A percentile compares a stretch with the other conserved stretches of the same genome.
Evolutionary conservation across 2,797 vertebrate species (phyloP).

Genomic region (Glyptemys insculpta): DNA sequence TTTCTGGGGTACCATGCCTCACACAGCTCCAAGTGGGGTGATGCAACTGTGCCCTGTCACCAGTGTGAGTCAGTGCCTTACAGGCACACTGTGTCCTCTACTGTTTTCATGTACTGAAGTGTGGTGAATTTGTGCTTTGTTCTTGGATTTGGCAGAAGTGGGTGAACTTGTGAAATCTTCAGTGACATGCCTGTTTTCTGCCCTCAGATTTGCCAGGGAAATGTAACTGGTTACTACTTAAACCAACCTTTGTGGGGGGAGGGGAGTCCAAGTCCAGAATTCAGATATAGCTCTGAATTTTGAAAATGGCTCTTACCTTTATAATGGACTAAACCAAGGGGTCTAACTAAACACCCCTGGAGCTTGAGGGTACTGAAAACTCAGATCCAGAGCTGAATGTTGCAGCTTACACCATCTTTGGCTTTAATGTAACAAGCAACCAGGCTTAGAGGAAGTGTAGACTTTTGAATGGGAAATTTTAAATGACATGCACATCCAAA

Average conservation of each 20-base stretch:
- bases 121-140: background rate
- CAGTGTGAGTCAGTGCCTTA: background rate
- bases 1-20: background rate
- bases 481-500: background rate
- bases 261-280: background rate
- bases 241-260: background rate
- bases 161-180: background rate
- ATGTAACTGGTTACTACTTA: background rate
- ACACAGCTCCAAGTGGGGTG: background rate
- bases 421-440: background rate
- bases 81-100: background rate
- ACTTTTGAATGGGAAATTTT: background rate
- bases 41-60: background rate
- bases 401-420: background rate
- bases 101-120: background rate
- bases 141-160: background rate
- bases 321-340: background rate
- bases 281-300: background rate
- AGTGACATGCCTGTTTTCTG: fast-evolving
- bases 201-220: background rate
- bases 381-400: background rate
- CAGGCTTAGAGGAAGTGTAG: background rate
- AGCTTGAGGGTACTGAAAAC: background rate
- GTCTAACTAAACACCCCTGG: background rate
- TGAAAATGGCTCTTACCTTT: background rate